These are phyloP conservation scores for Catocala nupta DNA, from an alignment of 2,888 invertebrate species.

Conservation along the genomic window DNA sequence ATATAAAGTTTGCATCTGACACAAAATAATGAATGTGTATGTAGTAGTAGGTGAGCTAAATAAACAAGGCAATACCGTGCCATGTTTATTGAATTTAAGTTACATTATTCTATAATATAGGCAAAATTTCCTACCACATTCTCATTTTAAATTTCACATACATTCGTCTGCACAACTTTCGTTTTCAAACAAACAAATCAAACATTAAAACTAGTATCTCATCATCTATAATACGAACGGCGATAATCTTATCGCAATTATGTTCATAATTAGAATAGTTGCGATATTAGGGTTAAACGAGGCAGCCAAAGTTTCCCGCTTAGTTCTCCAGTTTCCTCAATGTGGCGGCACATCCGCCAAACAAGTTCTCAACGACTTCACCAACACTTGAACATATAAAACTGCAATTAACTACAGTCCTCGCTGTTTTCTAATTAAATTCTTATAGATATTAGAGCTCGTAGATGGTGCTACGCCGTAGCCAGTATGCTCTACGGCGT, in stretches of 20 bases:
- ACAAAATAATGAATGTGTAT: no score
- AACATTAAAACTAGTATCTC: no score
- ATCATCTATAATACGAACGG: neutral
- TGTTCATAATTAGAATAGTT: constrained; percentile 56
- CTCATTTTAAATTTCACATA: no score
- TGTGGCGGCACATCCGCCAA: constrained; percentile 39
- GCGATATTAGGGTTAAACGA: constrained; percentile 51
- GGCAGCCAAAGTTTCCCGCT: constrained; percentile 49
- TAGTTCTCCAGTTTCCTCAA: constrained; percentile 24
- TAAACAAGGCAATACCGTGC: no score
- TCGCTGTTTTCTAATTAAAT: constrained; percentile 46
- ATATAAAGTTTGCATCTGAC: no score
- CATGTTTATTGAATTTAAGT: no score
- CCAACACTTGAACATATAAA: constrained; percentile 53
- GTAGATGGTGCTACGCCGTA: constrained; percentile 5
- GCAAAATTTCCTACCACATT: no score
- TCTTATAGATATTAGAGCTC: constrained; percentile 41
- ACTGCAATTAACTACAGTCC: constrained; percentile 57
- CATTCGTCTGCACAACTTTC: no score
- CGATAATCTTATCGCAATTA: constrained; percentile 50
- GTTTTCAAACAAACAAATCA: no score
- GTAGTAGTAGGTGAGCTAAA: no score
- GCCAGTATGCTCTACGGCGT: neutral
- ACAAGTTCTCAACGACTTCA: constrained; percentile 56
- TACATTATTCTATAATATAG: no score